A percentile compares a stretch with the other conserved stretches of the same genome.
Evolutionary conservation across 2,888 invertebrate species (phyloP).

Genomic region (Chrysolina haemoptera): DNA sequence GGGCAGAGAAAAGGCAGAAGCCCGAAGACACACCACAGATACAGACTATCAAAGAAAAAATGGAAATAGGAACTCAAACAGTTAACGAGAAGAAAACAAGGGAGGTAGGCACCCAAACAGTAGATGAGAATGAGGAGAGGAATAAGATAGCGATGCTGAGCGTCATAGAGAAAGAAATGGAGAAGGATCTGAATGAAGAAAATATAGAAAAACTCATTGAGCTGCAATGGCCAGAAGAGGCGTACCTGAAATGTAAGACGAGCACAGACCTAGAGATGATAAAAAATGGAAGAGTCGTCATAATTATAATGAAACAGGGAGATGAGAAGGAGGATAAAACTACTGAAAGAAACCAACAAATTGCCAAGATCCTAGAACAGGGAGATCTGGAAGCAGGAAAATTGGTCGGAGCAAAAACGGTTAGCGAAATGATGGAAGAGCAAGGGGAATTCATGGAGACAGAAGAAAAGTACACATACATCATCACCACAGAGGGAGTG

Average conservation of each 20-base stretch:
- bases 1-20: no score
- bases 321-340: not conserved
- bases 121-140: not conserved
- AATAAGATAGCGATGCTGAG: not conserved
- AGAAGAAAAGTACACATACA: not conserved
- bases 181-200: not conserved
- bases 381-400: not conserved
- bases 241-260: not conserved
- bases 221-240: constrained; percentile 1
- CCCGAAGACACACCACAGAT: no score
- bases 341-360: not conserved
- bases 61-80: not conserved
- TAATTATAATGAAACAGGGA: not conserved
- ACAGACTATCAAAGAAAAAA: no score
- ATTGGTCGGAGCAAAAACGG: not conserved
- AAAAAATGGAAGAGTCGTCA: not conserved
- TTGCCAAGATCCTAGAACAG: not conserved
- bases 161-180: not conserved
- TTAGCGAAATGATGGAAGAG: not conserved
- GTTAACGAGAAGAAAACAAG: not conserved
- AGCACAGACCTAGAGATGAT: not conserved
- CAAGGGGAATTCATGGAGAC: not conserved
- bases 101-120: constrained; percentile 4
- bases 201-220: not conserved
- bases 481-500: not conserved